Conservation (phyloP, 2,113 vertebrate genomes). For the Corythornis cristatus region DNA sequence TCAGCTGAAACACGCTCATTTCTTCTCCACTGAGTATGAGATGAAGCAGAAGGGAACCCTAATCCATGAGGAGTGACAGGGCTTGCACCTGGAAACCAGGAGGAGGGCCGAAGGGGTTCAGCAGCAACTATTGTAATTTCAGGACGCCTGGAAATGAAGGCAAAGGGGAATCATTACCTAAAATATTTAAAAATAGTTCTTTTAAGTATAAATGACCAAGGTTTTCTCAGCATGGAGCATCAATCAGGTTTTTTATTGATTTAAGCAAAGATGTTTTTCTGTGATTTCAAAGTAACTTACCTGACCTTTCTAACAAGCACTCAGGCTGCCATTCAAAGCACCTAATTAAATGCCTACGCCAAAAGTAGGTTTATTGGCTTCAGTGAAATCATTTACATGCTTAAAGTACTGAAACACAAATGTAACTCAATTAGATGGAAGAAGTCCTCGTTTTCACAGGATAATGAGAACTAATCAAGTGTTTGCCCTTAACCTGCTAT, state of each 20-base stretch:
- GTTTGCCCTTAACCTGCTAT: neutral
- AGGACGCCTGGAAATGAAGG: slow-evolving; percentile 78
- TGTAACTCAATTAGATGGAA: slow-evolving; percentile 6
- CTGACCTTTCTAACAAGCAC: neutral
- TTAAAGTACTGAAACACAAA: slow-evolving; percentile 12
- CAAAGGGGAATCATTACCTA: neutral
- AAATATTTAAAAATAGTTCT: neutral
- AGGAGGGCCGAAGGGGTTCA: slow-evolving; percentile 82
- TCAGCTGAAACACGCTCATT: slow-evolving; percentile 78
- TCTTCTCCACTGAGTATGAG: slow-evolving; percentile 80
- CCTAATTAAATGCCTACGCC: neutral
- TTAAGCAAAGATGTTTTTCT: neutral
- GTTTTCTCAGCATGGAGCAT: neutral
- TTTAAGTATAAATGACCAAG: neutral
- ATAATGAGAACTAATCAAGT: slow-evolving; percentile 14
- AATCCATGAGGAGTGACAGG: slow-evolving; percentile 69
- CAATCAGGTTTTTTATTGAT: neutral
- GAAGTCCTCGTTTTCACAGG: neutral
- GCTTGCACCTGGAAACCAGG: slow-evolving; percentile 82
- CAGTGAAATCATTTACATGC: slow-evolving; percentile 27
- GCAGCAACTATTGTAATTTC: slow-evolving; percentile 92
- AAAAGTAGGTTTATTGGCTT: slow-evolving; percentile 35
- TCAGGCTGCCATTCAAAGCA: neutral
- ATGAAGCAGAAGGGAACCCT: slow-evolving; percentile 79
- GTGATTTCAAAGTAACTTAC: neutral